phyloP scores from a whole-genome alignment of 1,140 invertebrate species.

The Psilanteris sp. region DNA sequence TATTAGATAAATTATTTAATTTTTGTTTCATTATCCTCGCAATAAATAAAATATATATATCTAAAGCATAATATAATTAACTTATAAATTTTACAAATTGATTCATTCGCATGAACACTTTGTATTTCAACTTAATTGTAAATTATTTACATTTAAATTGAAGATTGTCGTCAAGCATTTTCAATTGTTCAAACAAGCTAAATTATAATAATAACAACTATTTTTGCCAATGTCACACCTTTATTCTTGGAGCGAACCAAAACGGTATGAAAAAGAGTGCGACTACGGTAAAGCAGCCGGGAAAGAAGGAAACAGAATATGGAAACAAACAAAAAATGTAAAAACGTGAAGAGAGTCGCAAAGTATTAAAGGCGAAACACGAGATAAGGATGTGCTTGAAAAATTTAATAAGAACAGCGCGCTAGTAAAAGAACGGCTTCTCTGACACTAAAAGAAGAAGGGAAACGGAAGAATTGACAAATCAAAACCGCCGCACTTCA shows the following conservation, averaged over 20 bases:
- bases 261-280: not conserved
- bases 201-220: conserved; percentile 30
- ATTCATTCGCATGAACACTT: too few relatives aligned
- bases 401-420: conserved; percentile 62
- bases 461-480: conserved; percentile 61
- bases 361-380: conserved; percentile 56
- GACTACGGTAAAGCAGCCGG: too few relatives aligned
- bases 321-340: too few relatives aligned
- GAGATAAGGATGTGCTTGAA: conserved; percentile 62
- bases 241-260: not conserved
- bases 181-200: too few relatives aligned
- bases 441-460: conserved; percentile 37
- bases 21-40: too few relatives aligned
- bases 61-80: too few relatives aligned
- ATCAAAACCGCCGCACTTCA: conserved; percentile 61
- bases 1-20: too few relatives aligned
- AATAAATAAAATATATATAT: too few relatives aligned
- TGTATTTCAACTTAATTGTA: too few relatives aligned
- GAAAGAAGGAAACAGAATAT: not conserved
- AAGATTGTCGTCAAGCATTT: too few relatives aligned
- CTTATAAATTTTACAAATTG: too few relatives aligned
- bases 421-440: conserved; percentile 27
- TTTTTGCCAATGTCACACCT: conserved; percentile 19
- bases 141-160: too few relatives aligned
- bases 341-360: conserved; percentile 36